A percentile compares a stretch with the other conserved stretches of the same genome.
These are phyloP conservation scores for Blennius ocellaris DNA, from an alignment of 2,113 vertebrate genomes.

Conservation along the genomic window DNA sequence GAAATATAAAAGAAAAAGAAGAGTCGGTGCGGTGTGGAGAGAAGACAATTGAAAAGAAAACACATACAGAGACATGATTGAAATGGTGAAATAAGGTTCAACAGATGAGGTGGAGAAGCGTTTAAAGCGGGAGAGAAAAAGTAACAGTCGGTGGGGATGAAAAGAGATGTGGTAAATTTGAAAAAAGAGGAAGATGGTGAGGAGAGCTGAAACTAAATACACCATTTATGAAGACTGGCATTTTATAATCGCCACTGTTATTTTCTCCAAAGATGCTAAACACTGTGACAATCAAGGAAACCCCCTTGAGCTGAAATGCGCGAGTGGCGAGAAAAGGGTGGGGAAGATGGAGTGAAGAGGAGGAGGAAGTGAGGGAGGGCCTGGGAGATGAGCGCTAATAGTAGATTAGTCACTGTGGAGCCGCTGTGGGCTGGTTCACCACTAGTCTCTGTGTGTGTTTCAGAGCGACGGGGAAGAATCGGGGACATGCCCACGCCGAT, in stretches of 20 bases:
- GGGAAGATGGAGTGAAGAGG: constrained; percentile 23
- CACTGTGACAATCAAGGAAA: constrained; percentile 9
- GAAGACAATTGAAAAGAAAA: not conserved
- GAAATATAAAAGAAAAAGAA: not conserved
- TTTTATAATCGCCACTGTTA: not conserved
- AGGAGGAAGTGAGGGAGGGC: constrained; percentile 4
- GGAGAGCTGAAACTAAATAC: constrained; percentile 3
- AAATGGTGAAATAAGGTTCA: constrained; percentile 12
- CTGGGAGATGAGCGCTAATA: constrained; percentile 63
- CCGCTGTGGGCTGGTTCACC: constrained; percentile 51
- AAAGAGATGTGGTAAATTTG: not conserved
- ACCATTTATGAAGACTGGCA: not conserved
- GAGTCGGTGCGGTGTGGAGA: not conserved
- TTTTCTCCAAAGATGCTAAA: constrained; percentile 15
- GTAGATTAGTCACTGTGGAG: constrained; percentile 66
- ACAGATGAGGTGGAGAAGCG: not conserved
- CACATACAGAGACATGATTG: not conserved
- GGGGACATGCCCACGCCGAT: constrained; percentile 22
- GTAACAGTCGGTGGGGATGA: not conserved
- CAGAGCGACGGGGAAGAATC: constrained; percentile 14
- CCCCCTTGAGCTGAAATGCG: constrained; percentile 15
- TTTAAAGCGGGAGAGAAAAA: not conserved
- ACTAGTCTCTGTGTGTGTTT: constrained; percentile 13
- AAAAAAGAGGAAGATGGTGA: constrained; percentile 1
- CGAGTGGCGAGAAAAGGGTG: constrained; percentile 19